These are phyloP conservation scores for Porites rus DNA, from an alignment of 92 coral and sea anemone genomes.

Conservation along the genomic window DNA sequence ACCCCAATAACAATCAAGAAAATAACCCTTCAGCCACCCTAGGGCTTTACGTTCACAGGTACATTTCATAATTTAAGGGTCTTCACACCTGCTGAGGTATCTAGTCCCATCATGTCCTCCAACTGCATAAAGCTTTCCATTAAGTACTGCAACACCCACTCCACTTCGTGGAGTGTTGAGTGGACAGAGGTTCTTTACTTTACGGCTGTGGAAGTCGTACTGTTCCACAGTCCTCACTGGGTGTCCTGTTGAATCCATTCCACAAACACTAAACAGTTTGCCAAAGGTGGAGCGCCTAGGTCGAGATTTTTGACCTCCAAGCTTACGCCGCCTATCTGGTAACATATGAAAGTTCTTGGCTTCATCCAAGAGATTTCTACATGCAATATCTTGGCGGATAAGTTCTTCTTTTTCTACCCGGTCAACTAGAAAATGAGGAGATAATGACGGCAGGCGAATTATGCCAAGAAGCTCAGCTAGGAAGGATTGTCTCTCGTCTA, in stretches of 20 bases:
- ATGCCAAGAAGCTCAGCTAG: slow-evolving; percentile 76
- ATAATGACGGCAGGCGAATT: slow-evolving; percentile 85
- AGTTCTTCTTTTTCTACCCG: slow-evolving; percentile 96
- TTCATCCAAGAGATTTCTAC: slow-evolving; percentile 81
- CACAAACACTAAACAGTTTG: slow-evolving; percentile 75
- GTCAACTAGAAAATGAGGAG: slow-evolving; percentile 87
- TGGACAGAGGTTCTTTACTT: slow-evolving; percentile 74
- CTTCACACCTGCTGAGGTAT: slow-evolving; percentile 78
- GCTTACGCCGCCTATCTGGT: slow-evolving; percentile 74
- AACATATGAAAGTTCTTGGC: slow-evolving; percentile 93
- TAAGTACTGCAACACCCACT: slow-evolving; percentile 80
- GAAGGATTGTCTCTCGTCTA: slow-evolving; percentile 70
- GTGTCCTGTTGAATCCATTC: slow-evolving; percentile 91
- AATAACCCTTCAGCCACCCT: too few species aligned
- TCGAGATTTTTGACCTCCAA: slow-evolving; percentile 41
- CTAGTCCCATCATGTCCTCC: slow-evolving; percentile 89
- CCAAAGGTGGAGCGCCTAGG: slow-evolving; percentile 81
- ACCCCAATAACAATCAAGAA: too few species aligned
- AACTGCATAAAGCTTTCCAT: slow-evolving; percentile 79
- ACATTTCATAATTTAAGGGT: not conserved
- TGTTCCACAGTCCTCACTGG: slow-evolving; percentile 82
- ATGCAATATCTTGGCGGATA: slow-evolving; percentile 79
- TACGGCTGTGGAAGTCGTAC: slow-evolving; percentile 82
- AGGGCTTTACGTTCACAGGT: not conserved
- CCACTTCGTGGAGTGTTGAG: slow-evolving; percentile 80